Evolutionary conservation across 2,113 vertebrate species (phyloP).

Genomic region (Amblyornis subalaris): DNA sequence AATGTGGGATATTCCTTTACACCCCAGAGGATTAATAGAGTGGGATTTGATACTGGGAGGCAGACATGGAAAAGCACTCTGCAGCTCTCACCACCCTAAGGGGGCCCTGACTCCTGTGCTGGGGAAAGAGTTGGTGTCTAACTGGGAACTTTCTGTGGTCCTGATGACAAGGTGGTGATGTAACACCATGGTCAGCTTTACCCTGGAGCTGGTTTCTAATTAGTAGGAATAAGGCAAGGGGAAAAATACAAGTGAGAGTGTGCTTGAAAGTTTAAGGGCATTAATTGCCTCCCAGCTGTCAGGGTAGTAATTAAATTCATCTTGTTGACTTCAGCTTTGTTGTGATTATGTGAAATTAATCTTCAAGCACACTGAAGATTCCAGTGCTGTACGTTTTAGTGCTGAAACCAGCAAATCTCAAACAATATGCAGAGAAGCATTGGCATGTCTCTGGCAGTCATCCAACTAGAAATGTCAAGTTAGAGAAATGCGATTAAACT

Average conservation of each 20-base stretch:
- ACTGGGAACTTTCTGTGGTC: not conserved
- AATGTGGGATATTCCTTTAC: not conserved
- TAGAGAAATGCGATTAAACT: not conserved
- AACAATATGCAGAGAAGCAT: not conserved
- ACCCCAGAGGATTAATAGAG: not conserved
- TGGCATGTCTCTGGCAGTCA: not conserved
- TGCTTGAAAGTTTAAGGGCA: constrained; percentile 32
- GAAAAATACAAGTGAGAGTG: not conserved
- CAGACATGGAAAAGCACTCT: not conserved
- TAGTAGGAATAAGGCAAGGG: constrained; percentile 20
- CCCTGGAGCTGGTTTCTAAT: constrained; percentile 55
- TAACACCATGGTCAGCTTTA: constrained; percentile 17
- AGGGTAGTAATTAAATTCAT: constrained; percentile 67
- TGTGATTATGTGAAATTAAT: constrained; percentile 66
- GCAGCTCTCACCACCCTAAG: not conserved
- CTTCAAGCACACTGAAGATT: constrained; percentile 46
- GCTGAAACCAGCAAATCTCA: constrained; percentile 29
- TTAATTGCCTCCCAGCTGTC: constrained; percentile 69
- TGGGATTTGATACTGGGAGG: not conserved
- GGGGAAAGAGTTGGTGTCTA: not conserved
- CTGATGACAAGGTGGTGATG: not conserved
- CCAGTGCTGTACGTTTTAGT: constrained; percentile 6
- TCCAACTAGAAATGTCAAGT: not conserved
- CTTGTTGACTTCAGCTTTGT: constrained; percentile 64
- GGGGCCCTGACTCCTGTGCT: not conserved